A percentile compares a stretch with the other conserved stretches of the same genome.
Conservation (phyloP, 1,140 invertebrate genomes). For the Drosophila melanica region DNA sequence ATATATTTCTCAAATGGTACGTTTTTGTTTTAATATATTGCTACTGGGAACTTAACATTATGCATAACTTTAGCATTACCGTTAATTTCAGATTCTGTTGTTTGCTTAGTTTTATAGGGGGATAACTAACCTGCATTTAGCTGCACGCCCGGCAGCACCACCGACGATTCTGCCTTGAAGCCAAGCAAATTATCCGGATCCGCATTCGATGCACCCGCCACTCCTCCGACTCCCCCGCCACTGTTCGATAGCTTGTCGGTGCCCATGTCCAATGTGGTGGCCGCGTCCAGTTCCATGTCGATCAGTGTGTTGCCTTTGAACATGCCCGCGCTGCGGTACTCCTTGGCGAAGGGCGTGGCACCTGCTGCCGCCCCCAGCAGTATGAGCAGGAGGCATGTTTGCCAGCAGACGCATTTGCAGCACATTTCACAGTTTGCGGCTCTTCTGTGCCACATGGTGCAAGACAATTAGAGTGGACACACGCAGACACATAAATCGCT, state of each 20-base stretch:
- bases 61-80: too few relatives aligned
- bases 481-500: constrained; percentile 43
- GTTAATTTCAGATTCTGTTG: too few relatives aligned
- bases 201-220: not conserved
- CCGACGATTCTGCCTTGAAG: constrained; percentile 69
- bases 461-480: constrained; percentile 36
- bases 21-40: too few relatives aligned
- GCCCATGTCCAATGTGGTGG: constrained; percentile 63
- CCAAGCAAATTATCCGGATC: constrained; percentile 26
- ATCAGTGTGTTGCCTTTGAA: constrained; percentile 64
- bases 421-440: constrained; percentile 56
- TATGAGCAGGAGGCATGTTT: constrained; percentile 38
- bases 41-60: not conserved
- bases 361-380: constrained; percentile 50
- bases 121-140: constrained; percentile 56
- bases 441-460: constrained; percentile 52
- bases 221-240: constrained; percentile 4
- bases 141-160: constrained; percentile 63
- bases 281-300: constrained; percentile 56
- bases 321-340: constrained; percentile 66
- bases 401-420: constrained; percentile 16
- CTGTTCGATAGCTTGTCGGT: constrained; percentile 54
- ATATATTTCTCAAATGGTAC: too few relatives aligned
- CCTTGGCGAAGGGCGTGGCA: constrained; percentile 70
- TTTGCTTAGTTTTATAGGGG: not conserved